Evolutionary conservation across 2,888 invertebrate genomes (phyloP).

Genomic region (Drosophila algonquin): DNA sequence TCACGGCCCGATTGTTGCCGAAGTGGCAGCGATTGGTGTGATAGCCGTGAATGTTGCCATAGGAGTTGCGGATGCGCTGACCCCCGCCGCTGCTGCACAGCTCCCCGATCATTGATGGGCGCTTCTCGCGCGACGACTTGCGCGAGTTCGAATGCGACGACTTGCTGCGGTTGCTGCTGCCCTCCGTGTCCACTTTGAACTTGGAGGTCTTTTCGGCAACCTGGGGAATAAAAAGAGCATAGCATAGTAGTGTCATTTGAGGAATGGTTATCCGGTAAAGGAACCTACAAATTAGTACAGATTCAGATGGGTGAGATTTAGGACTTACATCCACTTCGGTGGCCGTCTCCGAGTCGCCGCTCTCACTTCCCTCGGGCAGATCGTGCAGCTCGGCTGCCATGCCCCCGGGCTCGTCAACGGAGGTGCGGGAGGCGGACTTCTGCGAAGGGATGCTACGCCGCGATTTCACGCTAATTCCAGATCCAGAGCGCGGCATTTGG

Average conservation of each 20-base stretch:
- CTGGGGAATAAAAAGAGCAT: slow-evolving; percentile 53
- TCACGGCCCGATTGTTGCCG: slow-evolving; percentile 84
- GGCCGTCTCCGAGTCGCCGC: slow-evolving; percentile 88
- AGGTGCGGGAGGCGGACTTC: slow-evolving; percentile 85
- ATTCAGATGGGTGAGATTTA: no score
- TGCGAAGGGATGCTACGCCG: slow-evolving; percentile 85
- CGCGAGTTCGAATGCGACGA: slow-evolving; percentile 87
- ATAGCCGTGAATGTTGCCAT: slow-evolving; percentile 84
- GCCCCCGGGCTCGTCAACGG: slow-evolving; percentile 85
- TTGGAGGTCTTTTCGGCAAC: slow-evolving; percentile 89
- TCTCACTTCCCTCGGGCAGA: slow-evolving; percentile 86
- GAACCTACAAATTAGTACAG: no score
- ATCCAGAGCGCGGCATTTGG: slow-evolving; percentile 84
- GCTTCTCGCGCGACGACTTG: slow-evolving; percentile 88
- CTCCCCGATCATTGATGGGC: slow-evolving; percentile 84
- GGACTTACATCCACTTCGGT: slow-evolving; percentile 88
- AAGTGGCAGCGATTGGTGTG: slow-evolving; percentile 83
- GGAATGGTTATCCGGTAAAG: neutral
- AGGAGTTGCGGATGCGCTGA: slow-evolving; percentile 83
- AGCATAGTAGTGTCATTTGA: neutral
- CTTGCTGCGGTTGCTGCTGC: slow-evolving; percentile 86
- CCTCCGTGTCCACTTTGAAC: slow-evolving; percentile 90
- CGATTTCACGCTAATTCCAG: slow-evolving; percentile 85
- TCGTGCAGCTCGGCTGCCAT: slow-evolving; percentile 85
- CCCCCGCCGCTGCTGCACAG: slow-evolving; percentile 84